phyloP scores from a whole-genome alignment of 2,888 invertebrate genomes.

The Acleris emargana region DNA sequence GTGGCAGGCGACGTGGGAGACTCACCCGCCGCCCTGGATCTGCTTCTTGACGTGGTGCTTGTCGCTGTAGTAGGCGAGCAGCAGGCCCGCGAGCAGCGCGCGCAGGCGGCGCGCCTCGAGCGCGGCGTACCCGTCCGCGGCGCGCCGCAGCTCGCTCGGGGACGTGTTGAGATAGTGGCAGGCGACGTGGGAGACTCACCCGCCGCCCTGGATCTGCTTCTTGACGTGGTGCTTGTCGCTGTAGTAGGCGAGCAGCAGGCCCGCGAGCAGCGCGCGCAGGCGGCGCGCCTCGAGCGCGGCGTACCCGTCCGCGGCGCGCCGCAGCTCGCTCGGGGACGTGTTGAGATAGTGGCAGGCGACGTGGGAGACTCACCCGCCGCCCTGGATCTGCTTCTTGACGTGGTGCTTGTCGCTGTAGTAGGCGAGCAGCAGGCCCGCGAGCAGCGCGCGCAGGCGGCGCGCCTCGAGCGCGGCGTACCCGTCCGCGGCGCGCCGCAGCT shows the following conservation, averaged over 20 bases:
- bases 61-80: slow-evolving; percentile 94
- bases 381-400: slow-evolving; percentile 95
- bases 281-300: slow-evolving; percentile 90
- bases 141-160: slow-evolving; percentile 69
- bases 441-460: slow-evolving; percentile 90
- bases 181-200: slow-evolving; percentile 76
- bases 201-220: slow-evolving; percentile 94
- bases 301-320: slow-evolving; percentile 84
- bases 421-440: slow-evolving; percentile 88
- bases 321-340: slow-evolving; percentile 66
- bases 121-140: slow-evolving; percentile 87
- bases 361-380: slow-evolving; percentile 86
- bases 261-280: slow-evolving; percentile 90
- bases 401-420: slow-evolving; percentile 98
- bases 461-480: slow-evolving; percentile 91
- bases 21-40: slow-evolving; percentile 92
- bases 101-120: slow-evolving; percentile 91
- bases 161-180: slow-evolving; percentile 48
- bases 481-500: slow-evolving; percentile 68
- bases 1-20: slow-evolving; percentile 19
- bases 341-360: slow-evolving; percentile 38
- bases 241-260: slow-evolving; percentile 93
- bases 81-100: slow-evolving; percentile 88
- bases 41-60: slow-evolving; percentile 98
- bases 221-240: slow-evolving; percentile 97